A percentile compares a stretch with the other conserved stretches of the same genome.
phyloP scores from a whole-genome alignment of 2,888 invertebrate species.

The Suillia variegata region DNA sequence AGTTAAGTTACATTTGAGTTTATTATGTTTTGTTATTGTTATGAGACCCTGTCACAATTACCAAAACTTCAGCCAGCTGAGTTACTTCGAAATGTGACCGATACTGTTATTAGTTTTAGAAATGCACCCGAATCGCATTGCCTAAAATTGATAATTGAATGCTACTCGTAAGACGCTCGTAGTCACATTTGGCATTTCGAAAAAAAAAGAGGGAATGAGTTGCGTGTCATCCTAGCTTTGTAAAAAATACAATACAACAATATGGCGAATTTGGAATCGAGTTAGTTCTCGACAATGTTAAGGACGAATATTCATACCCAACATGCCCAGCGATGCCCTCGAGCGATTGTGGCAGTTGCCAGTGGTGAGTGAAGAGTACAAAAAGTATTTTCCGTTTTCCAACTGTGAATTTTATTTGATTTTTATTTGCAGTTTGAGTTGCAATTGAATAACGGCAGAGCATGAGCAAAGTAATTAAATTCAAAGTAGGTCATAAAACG shows the following conservation, averaged over 20 bases:
- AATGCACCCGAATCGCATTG: not conserved
- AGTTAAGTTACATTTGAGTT: too few species aligned
- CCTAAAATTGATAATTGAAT: not conserved
- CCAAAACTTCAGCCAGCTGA: not conserved
- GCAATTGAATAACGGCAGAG: too few species aligned
- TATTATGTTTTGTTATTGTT: too few species aligned
- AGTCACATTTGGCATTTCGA: not conserved
- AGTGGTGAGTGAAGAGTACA: not conserved
- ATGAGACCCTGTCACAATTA: not conserved
- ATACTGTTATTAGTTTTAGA: conserved; percentile 17
- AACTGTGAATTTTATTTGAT: conserved; percentile 50
- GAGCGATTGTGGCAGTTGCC: not conserved
- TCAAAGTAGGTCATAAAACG: too few species aligned
- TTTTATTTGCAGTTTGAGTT: conserved; percentile 28
- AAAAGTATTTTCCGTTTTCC: conserved; percentile 23
- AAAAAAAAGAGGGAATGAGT: not conserved
- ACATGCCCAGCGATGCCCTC: too few species aligned
- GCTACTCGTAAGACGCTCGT: not conserved
- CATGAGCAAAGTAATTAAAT: too few species aligned
- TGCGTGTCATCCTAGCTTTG: not conserved
- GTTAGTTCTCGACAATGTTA: too few species aligned
- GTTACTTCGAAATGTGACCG: conserved; percentile 33
- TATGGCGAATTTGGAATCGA: not conserved
- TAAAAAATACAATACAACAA: not conserved
- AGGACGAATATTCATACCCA: too few species aligned